phyloP scores from a whole-genome alignment of 2,797 vertebrate species.

The Aldrovandia affinis region DNA sequence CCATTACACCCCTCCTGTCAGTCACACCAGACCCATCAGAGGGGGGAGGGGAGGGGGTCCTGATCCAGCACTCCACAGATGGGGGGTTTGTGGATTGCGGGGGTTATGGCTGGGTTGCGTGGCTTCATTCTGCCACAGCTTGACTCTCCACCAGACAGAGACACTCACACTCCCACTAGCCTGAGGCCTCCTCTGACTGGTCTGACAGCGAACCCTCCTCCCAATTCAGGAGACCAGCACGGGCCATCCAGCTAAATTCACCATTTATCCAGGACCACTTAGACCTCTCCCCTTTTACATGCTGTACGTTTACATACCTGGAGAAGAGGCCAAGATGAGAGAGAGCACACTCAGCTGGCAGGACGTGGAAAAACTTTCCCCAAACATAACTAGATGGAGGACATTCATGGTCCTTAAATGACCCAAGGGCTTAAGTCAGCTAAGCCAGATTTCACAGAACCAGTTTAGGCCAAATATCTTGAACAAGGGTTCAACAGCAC shows the following conservation, averaged over 20 bases:
- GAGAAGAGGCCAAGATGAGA: too few species aligned
- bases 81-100: neutral
- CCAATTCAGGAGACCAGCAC: neutral
- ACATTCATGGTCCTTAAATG: too few species aligned
- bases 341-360: too few species aligned
- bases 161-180: conserved; percentile 38
- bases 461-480: neutral
- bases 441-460: too few species aligned
- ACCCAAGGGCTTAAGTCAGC: too few species aligned
- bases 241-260: neutral
- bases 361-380: too few species aligned
- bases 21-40: conserved; percentile 61
- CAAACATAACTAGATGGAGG: too few species aligned
- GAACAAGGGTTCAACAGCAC: neutral
- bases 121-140: conserved; percentile 40
- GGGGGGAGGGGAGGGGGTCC: conserved; percentile 48
- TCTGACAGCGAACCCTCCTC: neutral
- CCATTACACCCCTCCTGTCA: conserved; percentile 72
- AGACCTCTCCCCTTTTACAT: neutral
- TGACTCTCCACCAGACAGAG: conserved; percentile 56
- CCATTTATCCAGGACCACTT: neutral
- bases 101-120: conserved; percentile 51
- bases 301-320: neutral
- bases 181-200: conserved; percentile 34
- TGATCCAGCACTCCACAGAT: conserved; percentile 42